These are phyloP conservation scores for Pegea sp. DNA, from an alignment of 23 tunicate genomes.

Conservation along the genomic window DNA sequence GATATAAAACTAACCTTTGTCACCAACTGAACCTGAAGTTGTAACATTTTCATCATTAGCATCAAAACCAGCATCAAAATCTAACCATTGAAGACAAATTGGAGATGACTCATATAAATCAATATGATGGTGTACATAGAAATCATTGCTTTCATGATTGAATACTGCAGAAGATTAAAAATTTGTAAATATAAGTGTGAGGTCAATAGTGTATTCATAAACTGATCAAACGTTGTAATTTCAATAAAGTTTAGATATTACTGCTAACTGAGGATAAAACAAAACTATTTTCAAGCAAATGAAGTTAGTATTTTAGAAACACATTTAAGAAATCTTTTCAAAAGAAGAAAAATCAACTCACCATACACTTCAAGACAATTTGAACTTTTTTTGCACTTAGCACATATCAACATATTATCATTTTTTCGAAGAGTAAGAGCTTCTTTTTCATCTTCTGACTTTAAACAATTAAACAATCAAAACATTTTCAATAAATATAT, in stretches of 20 bases:
- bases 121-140: conserved; percentile 84
- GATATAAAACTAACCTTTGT: too few relatives aligned
- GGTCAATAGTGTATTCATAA: too few relatives aligned
- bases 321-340: background rate
- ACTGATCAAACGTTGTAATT: too few relatives aligned
- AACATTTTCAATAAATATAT: too few relatives aligned
- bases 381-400: conserved; percentile 33
- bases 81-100: conserved; percentile 77
- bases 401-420: conserved; percentile 67
- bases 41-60: background rate
- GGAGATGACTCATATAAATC: conserved; percentile 41
- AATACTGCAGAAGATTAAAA: conserved; percentile 13
- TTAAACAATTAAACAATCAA: too few relatives aligned
- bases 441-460: conserved; percentile 11
- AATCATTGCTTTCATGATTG: conserved; percentile 45
- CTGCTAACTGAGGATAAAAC: too few relatives aligned
- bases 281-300: too few relatives aligned
- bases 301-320: background rate
- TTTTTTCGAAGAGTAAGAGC: conserved; percentile 13
- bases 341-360: background rate
- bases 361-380: conserved; percentile 41
- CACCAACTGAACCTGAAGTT: background rate
- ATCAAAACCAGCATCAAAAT: conserved; percentile 18
- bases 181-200: background rate
- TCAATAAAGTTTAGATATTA: too few relatives aligned